Base-by-base conservation (phyloP, 1,140 invertebrate genomes). In the Epicauta chinensis region DNA sequence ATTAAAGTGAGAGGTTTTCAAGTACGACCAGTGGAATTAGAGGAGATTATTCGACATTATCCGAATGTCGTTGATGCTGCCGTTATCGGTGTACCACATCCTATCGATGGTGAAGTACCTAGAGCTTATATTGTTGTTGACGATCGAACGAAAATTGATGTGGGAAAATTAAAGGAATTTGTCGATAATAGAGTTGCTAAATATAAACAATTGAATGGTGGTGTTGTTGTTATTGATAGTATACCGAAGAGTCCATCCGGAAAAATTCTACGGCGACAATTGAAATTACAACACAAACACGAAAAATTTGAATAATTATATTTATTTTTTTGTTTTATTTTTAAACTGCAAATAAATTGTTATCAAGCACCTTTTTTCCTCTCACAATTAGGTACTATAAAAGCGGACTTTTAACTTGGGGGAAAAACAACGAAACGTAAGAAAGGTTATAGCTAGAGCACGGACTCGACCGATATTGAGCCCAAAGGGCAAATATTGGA, bases 1-100 rank as follows among this genome's bases (percentile, higher is more conserved):
- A 89, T 91, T 41, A 91, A 90, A 64, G 86, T 83, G 61, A 87
- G 89, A 70, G 84, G 80, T 23, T 81, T 81, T 58, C 87, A 90
- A 75, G 82, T 83, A 68, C 74, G 84, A 1, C 87, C 88, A 48
- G 81, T 86, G 1, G 84, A 90, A 69, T 70, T 92, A 49, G 88
- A 92, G 70, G 78, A 79, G 31, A 54, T 89, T 13, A 69, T 91
- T 11, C 64, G 85, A 2, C 75, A 77, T 35, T 76, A 88, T 65
- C 75, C 80, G 4, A 74, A 72, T 44, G 75, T 91, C 31, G 73
- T 71, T 46, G 87, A 90, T 63, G 83, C 77, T 2, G 86, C 42
- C 6, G 42, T 95, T 1, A 75, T 94, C 57, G 91, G 91, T 2
- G 73, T 91, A 29, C 83, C 86, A 0, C 81, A 93, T 63, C 68